phyloP scores from a whole-genome alignment of 2,113 vertebrate genomes.

The Salvelinus sp. region DNA sequence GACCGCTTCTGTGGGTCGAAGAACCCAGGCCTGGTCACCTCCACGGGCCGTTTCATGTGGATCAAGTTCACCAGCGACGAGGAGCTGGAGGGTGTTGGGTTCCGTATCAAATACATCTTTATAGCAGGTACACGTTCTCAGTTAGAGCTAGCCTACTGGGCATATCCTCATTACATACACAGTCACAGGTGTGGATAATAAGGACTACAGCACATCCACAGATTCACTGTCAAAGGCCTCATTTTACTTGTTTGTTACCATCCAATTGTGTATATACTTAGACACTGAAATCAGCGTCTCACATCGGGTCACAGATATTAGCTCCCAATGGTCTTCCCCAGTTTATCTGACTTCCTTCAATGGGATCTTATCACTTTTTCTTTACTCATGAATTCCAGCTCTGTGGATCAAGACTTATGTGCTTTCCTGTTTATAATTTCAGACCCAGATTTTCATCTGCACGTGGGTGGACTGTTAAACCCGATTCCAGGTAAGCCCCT shows the following conservation, averaged over 20 bases:
- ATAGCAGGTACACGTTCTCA: slow-evolving; percentile 84
- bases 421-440: slow-evolving; percentile 71
- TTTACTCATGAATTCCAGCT: slow-evolving; percentile 45
- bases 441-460: slow-evolving; percentile 98
- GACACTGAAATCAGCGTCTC: slow-evolving; percentile 34
- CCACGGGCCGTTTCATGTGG: slow-evolving; percentile 98
- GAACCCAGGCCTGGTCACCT: slow-evolving; percentile 89
- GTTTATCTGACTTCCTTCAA: slow-evolving; percentile 48
- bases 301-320: slow-evolving; percentile 51
- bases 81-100: slow-evolving; percentile 94
- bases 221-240: neutral
- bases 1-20: slow-evolving; percentile 92
- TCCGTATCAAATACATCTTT: slow-evolving; percentile 94
- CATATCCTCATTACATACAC: neutral
- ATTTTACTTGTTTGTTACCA: too few species aligned
- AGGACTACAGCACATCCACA: neutral
- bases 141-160: too few species aligned
- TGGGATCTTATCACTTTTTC: slow-evolving; percentile 62
- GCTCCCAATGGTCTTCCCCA: slow-evolving; percentile 16
- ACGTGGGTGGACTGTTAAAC: slow-evolving; percentile 97
- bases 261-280: neutral
- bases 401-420: slow-evolving; percentile 56
- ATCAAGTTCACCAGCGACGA: slow-evolving; percentile 98
- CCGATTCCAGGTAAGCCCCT: slow-evolving; percentile 92
- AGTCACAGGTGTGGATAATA: neutral